These are phyloP conservation scores for Daktulosphaira vitifoliae DNA, from an alignment of 1,140 invertebrate species.

Conservation along the genomic window DNA sequence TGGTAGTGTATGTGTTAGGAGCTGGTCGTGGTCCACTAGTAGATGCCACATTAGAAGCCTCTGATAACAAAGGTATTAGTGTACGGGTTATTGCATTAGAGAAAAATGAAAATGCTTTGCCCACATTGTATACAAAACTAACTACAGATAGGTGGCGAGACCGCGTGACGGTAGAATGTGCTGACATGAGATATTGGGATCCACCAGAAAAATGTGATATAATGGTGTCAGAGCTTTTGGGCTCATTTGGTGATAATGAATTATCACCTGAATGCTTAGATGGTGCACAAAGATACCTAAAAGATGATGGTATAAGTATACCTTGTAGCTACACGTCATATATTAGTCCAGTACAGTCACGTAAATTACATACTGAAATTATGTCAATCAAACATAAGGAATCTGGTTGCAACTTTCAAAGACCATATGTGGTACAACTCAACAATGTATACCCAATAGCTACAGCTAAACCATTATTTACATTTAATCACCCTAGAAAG, in stretches of 20 bases:
- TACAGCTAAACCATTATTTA: conserved; percentile 69
- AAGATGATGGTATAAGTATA: conserved; percentile 86
- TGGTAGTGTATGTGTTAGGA: conserved; percentile 83
- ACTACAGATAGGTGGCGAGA: conserved; percentile 68
- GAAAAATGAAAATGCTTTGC: conserved; percentile 88
- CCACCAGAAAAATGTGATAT: conserved; percentile 82
- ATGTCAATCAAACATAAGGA: conserved; percentile 47
- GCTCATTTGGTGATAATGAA: conserved; percentile 99
- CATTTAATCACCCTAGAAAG: conserved; percentile 79
- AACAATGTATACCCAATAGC: conserved; percentile 83
- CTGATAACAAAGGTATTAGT: conserved; percentile 53
- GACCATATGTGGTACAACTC: conserved; percentile 84
- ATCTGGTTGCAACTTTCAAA: conserved; percentile 62
- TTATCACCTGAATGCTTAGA: conserved; percentile 97
- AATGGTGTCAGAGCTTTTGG: conserved; percentile 88
- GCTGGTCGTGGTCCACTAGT: conserved; percentile 94
- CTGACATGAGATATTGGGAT: conserved; percentile 85
- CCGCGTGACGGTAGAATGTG: conserved; percentile 62
- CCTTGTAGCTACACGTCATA: conserved; percentile 85
- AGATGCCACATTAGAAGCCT: conserved; percentile 70
- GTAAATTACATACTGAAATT: conserved; percentile 67
- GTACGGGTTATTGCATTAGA: conserved; percentile 89
- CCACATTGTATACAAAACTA: conserved; percentile 62
- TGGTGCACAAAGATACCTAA: conserved; percentile 81
- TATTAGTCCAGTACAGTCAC: conserved; percentile 74